Conservation (phyloP, 1,140 invertebrate species). For the Penaeus indicus region DNA sequence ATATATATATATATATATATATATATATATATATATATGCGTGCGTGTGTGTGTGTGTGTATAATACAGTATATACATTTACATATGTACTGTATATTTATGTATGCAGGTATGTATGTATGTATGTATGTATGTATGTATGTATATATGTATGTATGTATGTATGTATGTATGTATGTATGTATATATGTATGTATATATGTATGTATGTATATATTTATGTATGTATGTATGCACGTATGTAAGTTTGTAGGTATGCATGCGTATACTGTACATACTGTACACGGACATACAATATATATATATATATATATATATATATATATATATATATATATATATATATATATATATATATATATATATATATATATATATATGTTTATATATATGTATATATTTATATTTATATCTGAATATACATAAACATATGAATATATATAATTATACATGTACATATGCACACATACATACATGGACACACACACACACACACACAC, state of each 20-base stretch:
- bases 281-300: too few species aligned
- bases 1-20: too few species aligned
- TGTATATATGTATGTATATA: neutral
- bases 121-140: neutral
- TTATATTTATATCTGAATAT: too few species aligned
- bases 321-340: too few species aligned
- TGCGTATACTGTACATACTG: neutral
- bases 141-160: neutral
- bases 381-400: too few species aligned
- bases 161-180: neutral
- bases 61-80: constrained; percentile 21
- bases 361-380: too few species aligned
- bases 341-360: too few species aligned
- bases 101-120: neutral
- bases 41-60: neutral
- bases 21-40: neutral
- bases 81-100: neutral
- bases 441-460: neutral
- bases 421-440: neutral
- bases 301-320: too few species aligned
- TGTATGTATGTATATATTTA: neutral
- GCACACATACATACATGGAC: constrained; percentile 1
- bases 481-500: constrained; percentile 7
- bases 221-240: neutral
- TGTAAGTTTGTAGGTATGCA: neutral